Conservation (phyloP, 2,113 vertebrate species). For the Motacilla alba region DNA sequence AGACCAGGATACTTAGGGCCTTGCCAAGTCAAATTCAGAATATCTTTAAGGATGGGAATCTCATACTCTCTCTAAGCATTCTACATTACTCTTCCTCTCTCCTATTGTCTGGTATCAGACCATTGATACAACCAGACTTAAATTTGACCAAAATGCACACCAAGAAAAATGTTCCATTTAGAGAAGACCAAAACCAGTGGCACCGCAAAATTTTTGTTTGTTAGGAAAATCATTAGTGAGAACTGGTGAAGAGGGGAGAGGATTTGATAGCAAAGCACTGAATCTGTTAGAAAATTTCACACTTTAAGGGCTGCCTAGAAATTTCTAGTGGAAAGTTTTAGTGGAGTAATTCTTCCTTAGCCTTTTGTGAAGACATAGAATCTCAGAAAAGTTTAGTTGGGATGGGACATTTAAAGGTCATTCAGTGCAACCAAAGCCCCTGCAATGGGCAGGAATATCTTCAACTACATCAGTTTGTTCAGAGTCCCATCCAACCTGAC, state of each 20-base stretch:
- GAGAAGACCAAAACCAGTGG: neutral
- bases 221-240: neutral
- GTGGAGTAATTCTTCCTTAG: neutral
- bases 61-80: neutral
- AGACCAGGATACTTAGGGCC: neutral
- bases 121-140: neutral
- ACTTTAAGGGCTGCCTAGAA: neutral
- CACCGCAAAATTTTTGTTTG: neutral
- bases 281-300: neutral
- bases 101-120: neutral
- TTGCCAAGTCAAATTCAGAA: neutral
- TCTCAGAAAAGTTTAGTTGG: neutral
- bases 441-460: neutral
- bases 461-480: neutral
- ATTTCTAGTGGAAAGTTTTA: neutral
- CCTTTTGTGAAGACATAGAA: neutral
- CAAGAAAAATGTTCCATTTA: neutral
- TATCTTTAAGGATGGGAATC: neutral
- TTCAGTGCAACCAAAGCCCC: neutral
- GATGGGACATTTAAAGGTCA: neutral
- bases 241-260: neutral
- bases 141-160: neutral
- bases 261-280: neutral
- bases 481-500: neutral
- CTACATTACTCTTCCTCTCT: neutral